Evolutionary conservation across 2,888 invertebrate species (phyloP).

Genomic region (Xylota segnis): DNA sequence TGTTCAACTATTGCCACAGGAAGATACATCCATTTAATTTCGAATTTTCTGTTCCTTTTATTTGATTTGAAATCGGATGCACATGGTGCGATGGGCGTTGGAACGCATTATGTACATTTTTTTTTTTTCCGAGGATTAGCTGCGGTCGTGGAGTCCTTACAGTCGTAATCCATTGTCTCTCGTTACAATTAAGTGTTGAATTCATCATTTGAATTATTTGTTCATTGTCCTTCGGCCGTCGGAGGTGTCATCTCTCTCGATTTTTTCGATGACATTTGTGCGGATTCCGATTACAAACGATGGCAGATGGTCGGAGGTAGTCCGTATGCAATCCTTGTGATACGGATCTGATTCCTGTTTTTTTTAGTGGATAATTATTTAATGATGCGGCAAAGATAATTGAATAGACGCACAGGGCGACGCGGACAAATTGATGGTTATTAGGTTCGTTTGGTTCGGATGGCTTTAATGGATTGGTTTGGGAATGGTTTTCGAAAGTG

Average conservation of each 20-base stretch:
- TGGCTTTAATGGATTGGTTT: conserved; percentile 9
- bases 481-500: neutral
- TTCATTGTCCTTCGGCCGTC: conserved; percentile 29
- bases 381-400: conserved; percentile 74
- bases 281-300: conserved; percentile 61
- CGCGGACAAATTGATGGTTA: conserved; percentile 61
- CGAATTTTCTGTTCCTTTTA: conserved; percentile 33
- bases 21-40: conserved; percentile 69
- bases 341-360: conserved; percentile 34
- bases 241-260: conserved; percentile 65
- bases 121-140: conserved; percentile 57
- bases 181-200: conserved; percentile 71
- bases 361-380: conserved; percentile 74
- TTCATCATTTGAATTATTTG: conserved; percentile 54
- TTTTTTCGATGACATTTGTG: conserved; percentile 50
- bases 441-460: conserved; percentile 10
- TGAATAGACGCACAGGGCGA: conserved; percentile 42
- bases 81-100: conserved; percentile 40
- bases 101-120: neutral
- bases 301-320: conserved; percentile 73
- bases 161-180: conserved; percentile 66
- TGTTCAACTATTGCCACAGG: conserved; percentile 51
- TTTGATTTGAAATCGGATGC: conserved; percentile 65
- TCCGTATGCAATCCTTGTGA: conserved; percentile 35
- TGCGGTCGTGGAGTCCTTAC: conserved; percentile 68